These are phyloP conservation scores for Paracyprichromis sp. DNA, from an alignment of 2,113 vertebrate species.

Conservation along the genomic window DNA sequence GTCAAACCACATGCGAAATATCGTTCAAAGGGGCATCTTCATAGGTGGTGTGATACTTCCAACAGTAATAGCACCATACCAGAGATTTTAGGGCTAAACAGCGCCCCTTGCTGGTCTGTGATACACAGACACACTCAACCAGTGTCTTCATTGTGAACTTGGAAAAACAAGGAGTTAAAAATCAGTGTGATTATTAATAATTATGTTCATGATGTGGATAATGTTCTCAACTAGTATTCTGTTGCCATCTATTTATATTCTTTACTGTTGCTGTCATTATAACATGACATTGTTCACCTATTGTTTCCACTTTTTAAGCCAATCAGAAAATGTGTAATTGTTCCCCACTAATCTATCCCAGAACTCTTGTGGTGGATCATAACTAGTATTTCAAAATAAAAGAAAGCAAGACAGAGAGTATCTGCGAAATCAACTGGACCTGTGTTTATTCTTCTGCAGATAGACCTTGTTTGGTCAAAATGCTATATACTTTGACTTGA, in stretches of 20 bases:
- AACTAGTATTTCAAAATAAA: neutral
- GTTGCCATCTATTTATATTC: neutral
- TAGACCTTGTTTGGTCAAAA: neutral
- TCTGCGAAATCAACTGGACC: neutral
- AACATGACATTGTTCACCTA: neutral
- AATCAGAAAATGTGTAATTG: neutral
- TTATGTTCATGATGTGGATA: neutral
- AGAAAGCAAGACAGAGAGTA: neutral
- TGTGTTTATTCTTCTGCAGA: neutral
- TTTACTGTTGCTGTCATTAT: neutral
- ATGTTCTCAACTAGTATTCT: neutral
- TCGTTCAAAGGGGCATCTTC: neutral
- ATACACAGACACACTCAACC: neutral
- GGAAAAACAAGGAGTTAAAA: neutral
- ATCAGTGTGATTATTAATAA: neutral
- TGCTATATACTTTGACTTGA: neutral
- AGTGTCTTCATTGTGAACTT: neutral
- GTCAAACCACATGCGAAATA: constrained; percentile 18
- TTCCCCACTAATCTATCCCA: neutral
- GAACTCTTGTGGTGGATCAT: neutral
- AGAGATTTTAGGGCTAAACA: neutral
- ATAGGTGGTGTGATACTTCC: neutral
- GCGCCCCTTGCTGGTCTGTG: neutral
- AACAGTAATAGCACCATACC: neutral
- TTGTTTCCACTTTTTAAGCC: neutral